phyloP scores from a whole-genome alignment of 2,113 vertebrate genomes.

The Nycticryphes semicollaris region DNA sequence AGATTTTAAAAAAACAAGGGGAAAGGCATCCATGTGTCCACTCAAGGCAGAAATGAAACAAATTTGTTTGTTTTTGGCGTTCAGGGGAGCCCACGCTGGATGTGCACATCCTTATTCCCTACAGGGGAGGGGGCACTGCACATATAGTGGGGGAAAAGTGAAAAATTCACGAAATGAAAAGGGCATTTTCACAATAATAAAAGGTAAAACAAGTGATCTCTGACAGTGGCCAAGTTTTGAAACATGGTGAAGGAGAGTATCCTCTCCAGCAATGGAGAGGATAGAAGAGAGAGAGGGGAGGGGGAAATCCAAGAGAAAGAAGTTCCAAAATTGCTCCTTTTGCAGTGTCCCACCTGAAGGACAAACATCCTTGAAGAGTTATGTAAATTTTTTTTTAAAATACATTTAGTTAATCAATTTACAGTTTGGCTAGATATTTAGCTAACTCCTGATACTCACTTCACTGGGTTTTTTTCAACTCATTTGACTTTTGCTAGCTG shows the following conservation, averaged over 20 bases:
- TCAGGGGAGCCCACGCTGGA: rapidly evolving
- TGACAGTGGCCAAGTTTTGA: not conserved
- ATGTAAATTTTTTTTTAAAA: not conserved
- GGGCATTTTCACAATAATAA: not conserved
- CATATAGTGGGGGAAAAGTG: rapidly evolving
- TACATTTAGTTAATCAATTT: not conserved
- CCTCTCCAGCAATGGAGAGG: not conserved
- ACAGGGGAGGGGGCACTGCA: rapidly evolving
- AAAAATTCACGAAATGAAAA: not conserved
- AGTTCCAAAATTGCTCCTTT: not conserved
- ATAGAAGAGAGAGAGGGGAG: not conserved
- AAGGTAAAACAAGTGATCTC: too few relatives aligned
- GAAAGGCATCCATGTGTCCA: rapidly evolving
- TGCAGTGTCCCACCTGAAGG: not conserved
- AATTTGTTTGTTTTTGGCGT: rapidly evolving
- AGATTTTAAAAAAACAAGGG: not conserved
- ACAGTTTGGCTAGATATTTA: not conserved
- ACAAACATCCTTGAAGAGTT: not conserved
- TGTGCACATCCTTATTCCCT: rapidly evolving
- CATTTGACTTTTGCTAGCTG: not conserved
- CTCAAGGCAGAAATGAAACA: not conserved
- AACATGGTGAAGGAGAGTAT: not conserved
- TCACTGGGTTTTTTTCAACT: not conserved
- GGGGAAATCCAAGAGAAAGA: not conserved
- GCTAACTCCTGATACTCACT: rapidly evolving